These are phyloP conservation scores for Gymnocheta viridis DNA, from an alignment of 2,888 invertebrate species.

Conservation along the genomic window DNA sequence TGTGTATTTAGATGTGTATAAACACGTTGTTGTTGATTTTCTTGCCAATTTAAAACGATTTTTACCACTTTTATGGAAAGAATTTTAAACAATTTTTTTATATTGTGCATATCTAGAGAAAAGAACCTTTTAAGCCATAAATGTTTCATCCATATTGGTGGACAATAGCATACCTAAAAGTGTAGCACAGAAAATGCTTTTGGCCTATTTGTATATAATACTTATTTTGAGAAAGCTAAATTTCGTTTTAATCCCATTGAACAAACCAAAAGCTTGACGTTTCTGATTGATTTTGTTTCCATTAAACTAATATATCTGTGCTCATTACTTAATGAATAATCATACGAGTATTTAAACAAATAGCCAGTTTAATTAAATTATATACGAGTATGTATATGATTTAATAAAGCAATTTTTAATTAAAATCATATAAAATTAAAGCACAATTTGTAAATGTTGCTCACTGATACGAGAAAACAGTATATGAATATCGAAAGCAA, in stretches of 20 bases:
- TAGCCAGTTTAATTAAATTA: constrained; percentile 50
- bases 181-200: too few species aligned
- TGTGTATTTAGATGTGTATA: too few species aligned
- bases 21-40: too few species aligned
- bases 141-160: too few species aligned
- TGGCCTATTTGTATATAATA: too few species aligned
- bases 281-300: neutral
- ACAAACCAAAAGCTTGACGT: neutral
- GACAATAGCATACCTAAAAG: too few species aligned
- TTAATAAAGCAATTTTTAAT: constrained; percentile 56
- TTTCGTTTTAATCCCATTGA: neutral
- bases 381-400: constrained; percentile 53
- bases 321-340: constrained; percentile 23
- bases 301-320: neutral
- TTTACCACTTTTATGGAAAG: too few species aligned
- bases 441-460: neutral
- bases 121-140: too few species aligned
- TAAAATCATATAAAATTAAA: constrained; percentile 49
- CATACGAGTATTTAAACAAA: constrained; percentile 26
- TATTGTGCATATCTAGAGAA: too few species aligned
- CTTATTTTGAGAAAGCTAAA: neutral
- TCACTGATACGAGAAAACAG: neutral
- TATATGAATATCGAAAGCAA: constrained; percentile 1
- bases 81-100: too few species aligned
- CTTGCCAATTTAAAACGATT: too few species aligned